A percentile compares a stretch with the other conserved stretches of the same genome.
These are phyloP conservation scores for Lagopus leucura DNA, from an alignment of 2,113 vertebrate species.

Conservation along the genomic window DNA sequence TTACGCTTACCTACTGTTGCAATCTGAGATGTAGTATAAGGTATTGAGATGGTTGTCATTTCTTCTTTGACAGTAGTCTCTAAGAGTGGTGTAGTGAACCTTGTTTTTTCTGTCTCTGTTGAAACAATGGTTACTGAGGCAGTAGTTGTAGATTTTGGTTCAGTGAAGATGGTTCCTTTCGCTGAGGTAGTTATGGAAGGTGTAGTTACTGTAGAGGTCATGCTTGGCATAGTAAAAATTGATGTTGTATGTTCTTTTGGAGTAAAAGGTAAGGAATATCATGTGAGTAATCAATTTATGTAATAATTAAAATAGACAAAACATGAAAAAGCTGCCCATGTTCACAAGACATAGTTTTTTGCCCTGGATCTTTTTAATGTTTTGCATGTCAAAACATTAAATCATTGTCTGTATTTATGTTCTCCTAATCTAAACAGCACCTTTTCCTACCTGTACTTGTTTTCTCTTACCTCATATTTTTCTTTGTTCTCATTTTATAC, in stretches of 20 bases:
- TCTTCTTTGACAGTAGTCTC: background rate
- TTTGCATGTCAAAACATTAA: background rate
- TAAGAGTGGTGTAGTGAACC: background rate
- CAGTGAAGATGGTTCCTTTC: background rate
- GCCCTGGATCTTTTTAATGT: background rate
- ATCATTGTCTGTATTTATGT: background rate
- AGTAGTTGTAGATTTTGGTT: background rate
- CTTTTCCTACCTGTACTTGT: background rate
- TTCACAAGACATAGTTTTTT: background rate
- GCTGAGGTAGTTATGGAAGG: background rate
- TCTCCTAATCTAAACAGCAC: background rate
- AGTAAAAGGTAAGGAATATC: background rate
- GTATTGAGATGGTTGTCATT: background rate
- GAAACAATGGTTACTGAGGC: background rate
- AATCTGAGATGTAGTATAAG: background rate
- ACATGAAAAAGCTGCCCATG: background rate
- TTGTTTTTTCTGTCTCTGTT: background rate
- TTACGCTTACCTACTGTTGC: constrained; percentile 38
- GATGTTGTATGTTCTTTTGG: constrained; percentile 46
- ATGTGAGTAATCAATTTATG: background rate
- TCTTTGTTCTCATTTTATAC: background rate
- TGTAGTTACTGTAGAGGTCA: background rate
- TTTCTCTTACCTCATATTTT: background rate
- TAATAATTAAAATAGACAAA: background rate
- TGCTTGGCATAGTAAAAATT: background rate